Evolutionary conservation across 2,797 vertebrate species (phyloP), one percentile per base, ranked within the genome.

Genomic region (Anniella stebbinsi): DNA sequence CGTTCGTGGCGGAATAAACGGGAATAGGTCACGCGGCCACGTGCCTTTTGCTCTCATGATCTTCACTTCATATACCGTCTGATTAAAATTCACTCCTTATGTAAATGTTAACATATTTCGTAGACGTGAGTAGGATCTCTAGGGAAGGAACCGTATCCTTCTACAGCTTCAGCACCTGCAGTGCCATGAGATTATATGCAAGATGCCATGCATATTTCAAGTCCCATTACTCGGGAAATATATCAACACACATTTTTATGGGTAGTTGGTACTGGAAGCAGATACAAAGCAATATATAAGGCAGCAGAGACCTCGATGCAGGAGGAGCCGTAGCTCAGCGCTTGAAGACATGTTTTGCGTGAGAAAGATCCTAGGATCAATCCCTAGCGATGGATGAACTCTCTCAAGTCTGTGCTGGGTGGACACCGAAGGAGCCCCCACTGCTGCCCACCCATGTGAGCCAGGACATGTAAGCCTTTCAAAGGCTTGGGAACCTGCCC

Each of bases 51-150:
- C 17, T 76, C 57, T 17, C 36, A 2, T 88, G n/a, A 63, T 2
- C 51, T 11, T 48, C 45, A 0, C 10, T 13, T 51, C 54, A 4
- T 18, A 36, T n/a, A 21, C 48, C 33, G 60, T 85, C 75, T 36
- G 73, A n/a, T 54, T 88, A 28, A 8, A n/a, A 36, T 75, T 83
- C 51, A 48, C 41, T 85, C 60, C 11, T 51, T 60, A 91, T 82
- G 67, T 84, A 25, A n/a, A 89, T 48, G 57, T 86, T 23, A 89
- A 88, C 28, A 87, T 21, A 17, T 88, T 57, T 86, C 82, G 72
- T 80, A 54, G 0, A 2, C n/a, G 81, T 45, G 7, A 7, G 86
- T 2, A 78, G 0, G 86, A 91, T 33, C 54, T 38, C 36, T 83
- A 13, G 7, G 7, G 15, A 88, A 48, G 41, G 5, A 91, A 60